Percentiles rank a stretch among this genome's conserved stretches.
phyloP scores from a whole-genome alignment of 2,113 vertebrate genomes.

The Archocentrus centrarchus region DNA sequence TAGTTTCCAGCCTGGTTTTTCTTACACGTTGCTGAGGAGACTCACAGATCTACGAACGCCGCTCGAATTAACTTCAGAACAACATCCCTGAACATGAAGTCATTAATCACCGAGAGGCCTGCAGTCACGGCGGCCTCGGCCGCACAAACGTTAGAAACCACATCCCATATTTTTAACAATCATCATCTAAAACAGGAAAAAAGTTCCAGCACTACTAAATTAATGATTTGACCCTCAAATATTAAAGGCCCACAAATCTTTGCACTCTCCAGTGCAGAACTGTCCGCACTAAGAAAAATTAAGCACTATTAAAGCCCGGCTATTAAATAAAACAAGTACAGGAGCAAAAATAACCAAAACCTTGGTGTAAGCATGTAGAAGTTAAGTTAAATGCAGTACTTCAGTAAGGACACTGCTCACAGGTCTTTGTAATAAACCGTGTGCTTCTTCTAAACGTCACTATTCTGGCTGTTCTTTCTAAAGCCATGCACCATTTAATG shows the following conservation, averaged over 20 bases:
- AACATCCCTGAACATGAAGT: accelerated
- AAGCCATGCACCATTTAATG: accelerated
- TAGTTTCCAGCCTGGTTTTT: not conserved
- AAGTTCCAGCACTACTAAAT: accelerated
- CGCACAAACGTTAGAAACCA: not conserved
- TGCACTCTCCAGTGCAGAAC: accelerated
- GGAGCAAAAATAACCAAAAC: not conserved
- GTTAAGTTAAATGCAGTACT: not conserved
- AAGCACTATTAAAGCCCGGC: not conserved
- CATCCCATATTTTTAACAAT: not conserved
- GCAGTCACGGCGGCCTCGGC: accelerated
- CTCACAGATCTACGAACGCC: not conserved
- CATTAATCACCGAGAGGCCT: not conserved
- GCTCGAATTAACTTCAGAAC: not conserved
- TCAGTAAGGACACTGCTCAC: not conserved
- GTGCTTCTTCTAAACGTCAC: not conserved
- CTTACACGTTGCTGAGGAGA: not conserved
- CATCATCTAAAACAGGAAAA: accelerated
- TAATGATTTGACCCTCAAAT: not conserved
- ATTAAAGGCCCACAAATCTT: not conserved
- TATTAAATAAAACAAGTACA: not conserved
- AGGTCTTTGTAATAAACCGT: not conserved
- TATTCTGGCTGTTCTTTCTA: not conserved
- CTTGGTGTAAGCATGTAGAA: too few species aligned
- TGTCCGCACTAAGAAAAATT: accelerated